Evolutionary conservation across 2,888 invertebrate genomes (phyloP), one percentile per base, ranked within the genome.

Genomic region (Cyaniris semiargus): DNA sequence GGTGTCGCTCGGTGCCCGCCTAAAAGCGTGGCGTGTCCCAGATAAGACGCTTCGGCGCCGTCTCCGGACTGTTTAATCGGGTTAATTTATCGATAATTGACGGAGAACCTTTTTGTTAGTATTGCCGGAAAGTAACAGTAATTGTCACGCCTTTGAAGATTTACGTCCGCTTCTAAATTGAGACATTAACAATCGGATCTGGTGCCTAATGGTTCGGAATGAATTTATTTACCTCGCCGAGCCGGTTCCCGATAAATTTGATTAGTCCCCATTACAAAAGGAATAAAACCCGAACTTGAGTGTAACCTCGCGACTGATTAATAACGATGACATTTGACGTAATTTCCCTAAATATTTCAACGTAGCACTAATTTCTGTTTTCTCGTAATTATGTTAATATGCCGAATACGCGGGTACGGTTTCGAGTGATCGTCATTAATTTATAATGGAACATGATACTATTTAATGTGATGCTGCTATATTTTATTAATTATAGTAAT

Each of bases 21-120:
- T 92, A 93, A 93, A 92, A 93, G 93, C 92, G 93, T 92, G 90
- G 91, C 92, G 89, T 93, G 92, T 92, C 87, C 87, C 80, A 91
- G 93, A 94, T 94, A 94, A 92, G 90, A 83, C 88, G 81, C 83
- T 85, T 88, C 92, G 92, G 92, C 93, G 93, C 92, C 93, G 93
- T 90, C 93, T 89, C 90, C 86, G 84, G 88, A 90, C 87, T 90
- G 90, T 89, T 92, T 93, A 94, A 94, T 94, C 93, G 91, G 91
- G 93, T 93, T 94, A 94, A 93, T 94, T 94, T 93, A 94, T 93
- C 93, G 93, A 93, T 94, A 94, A 94, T 94, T 93, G 93, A 93
- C 93, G 93, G 91, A 90, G 91, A 93, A 89, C 92, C 93, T 93
- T 93, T 93, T 93, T 93, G 93, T 94, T 94, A 93, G 93, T 92